Evolutionary conservation across 1,140 invertebrate genomes (phyloP).

Genomic region (Episyrphus balteatus): DNA sequence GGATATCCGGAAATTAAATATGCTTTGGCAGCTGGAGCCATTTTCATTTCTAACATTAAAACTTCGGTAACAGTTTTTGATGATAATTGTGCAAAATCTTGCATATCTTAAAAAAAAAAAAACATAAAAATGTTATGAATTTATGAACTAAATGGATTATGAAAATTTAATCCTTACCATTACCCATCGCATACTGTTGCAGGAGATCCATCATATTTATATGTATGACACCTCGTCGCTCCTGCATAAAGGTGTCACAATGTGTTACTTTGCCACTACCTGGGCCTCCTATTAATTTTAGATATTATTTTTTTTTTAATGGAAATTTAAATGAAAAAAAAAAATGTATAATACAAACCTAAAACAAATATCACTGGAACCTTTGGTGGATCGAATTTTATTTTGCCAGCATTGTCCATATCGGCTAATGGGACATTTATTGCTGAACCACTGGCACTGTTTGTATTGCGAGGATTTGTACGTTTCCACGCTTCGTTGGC

Average conservation of each 20-base stretch:
- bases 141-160: background rate
- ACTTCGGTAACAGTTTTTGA: slow-evolving; percentile 80
- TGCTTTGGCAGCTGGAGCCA: slow-evolving; percentile 77
- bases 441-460: slow-evolving; percentile 16
- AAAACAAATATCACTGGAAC: slow-evolving; percentile 81
- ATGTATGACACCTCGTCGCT: slow-evolving; percentile 69
- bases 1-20: slow-evolving; percentile 95
- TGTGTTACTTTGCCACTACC: slow-evolving; percentile 88
- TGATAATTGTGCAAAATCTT: slow-evolving; percentile 70
- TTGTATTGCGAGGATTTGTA: slow-evolving; percentile 21
- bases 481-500: slow-evolving; percentile 38
- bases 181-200: slow-evolving; percentile 77
- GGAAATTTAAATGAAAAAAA: background rate
- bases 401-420: slow-evolving; percentile 61
- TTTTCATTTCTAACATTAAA: slow-evolving; percentile 87
- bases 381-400: slow-evolving; percentile 70
- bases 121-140: background rate
- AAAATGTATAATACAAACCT: slow-evolving; percentile 41
- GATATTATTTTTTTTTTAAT: background rate
- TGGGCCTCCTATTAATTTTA: slow-evolving; percentile 55
- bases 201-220: slow-evolving; percentile 85
- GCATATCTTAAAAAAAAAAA: slow-evolving; percentile 50
- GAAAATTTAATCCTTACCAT: slow-evolving; percentile 46
- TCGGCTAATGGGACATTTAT: slow-evolving; percentile 23
- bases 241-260: slow-evolving; percentile 77